A percentile compares a stretch with the other conserved stretches of the same genome.
phyloP scores from a whole-genome alignment of 2,888 invertebrate genomes.

The Fragum fragum region DNA sequence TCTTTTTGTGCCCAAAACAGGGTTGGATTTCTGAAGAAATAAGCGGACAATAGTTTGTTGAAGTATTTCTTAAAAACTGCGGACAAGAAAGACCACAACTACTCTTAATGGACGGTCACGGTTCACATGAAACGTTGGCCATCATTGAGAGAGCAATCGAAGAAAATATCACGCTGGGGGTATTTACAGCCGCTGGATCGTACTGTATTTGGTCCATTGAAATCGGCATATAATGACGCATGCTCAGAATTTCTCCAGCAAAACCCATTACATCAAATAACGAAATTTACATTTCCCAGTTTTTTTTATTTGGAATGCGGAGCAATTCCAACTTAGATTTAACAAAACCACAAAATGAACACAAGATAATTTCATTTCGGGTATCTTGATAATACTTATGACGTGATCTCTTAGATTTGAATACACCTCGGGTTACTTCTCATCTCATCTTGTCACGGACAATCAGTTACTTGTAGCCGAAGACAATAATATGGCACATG shows the following conservation, averaged over 20 bases:
- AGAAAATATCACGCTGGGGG: background rate
- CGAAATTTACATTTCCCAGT: background rate
- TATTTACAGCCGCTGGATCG: background rate
- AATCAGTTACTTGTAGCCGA: too few relatives aligned
- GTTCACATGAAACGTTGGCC: background rate
- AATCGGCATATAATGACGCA: background rate
- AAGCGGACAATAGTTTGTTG: slow-evolving; percentile 66
- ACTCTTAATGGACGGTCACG: slow-evolving; percentile 52
- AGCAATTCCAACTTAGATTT: too few relatives aligned
- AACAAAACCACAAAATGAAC: too few relatives aligned
- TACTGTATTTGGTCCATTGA: background rate
- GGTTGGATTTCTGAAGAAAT: slow-evolving; percentile 70
- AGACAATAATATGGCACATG: too few relatives aligned
- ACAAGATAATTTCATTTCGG: too few relatives aligned
- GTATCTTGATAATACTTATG: too few relatives aligned
- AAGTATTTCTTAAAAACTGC: slow-evolving; percentile 66
- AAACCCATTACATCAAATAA: background rate
- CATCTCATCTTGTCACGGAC: too few relatives aligned
- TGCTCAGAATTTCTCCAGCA: background rate
- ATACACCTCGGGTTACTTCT: too few relatives aligned
- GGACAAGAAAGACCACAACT: slow-evolving; percentile 64
- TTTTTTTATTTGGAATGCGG: too few relatives aligned
- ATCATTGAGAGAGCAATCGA: background rate
- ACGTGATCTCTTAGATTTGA: too few relatives aligned
- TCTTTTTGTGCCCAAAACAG: slow-evolving; percentile 64